Evolutionary conservation across 2,797 vertebrate species (phyloP).

Genomic region (Centropyge bicolor): DNA sequence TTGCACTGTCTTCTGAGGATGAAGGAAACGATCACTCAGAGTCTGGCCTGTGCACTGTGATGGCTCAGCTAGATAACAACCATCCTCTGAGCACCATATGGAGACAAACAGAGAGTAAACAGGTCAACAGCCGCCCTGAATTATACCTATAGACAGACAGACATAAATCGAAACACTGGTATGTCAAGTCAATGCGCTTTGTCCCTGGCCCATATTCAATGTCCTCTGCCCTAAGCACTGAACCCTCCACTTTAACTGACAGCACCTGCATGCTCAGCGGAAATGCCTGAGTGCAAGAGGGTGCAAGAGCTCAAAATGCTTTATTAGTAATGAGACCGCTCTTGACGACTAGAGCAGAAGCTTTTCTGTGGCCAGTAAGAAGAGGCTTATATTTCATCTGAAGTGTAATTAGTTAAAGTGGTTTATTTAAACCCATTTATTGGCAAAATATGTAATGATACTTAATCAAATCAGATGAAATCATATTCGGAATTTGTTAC

Average conservation of each 20-base stretch:
- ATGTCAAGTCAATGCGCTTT: neutral
- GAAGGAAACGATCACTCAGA: slow-evolving; percentile 4
- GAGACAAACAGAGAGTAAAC: neutral
- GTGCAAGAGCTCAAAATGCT: slow-evolving; percentile 21
- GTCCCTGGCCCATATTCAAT: neutral
- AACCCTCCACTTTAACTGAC: slow-evolving; percentile 16
- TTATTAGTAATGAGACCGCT: neutral
- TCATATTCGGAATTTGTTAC: neutral
- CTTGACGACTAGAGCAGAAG: neutral
- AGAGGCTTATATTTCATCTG: neutral
- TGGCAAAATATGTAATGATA: neutral
- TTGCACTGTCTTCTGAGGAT: slow-evolving; percentile 6
- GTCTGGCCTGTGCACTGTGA: neutral
- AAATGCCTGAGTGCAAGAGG: slow-evolving; percentile 14
- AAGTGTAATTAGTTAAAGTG: neutral
- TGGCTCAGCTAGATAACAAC: slow-evolving; percentile 1
- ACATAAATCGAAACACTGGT: neutral
- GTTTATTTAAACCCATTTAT: neutral
- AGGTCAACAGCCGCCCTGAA: neutral
- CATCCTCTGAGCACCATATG: neutral
- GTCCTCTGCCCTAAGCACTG: slow-evolving; percentile 2
- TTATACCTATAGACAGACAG: neutral
- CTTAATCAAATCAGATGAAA: neutral
- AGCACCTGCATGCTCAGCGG: slow-evolving; percentile 38
- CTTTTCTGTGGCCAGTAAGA: neutral